Evolutionary conservation across 2,113 vertebrate species (phyloP).

Genomic region (Narcine bancroftii): DNA sequence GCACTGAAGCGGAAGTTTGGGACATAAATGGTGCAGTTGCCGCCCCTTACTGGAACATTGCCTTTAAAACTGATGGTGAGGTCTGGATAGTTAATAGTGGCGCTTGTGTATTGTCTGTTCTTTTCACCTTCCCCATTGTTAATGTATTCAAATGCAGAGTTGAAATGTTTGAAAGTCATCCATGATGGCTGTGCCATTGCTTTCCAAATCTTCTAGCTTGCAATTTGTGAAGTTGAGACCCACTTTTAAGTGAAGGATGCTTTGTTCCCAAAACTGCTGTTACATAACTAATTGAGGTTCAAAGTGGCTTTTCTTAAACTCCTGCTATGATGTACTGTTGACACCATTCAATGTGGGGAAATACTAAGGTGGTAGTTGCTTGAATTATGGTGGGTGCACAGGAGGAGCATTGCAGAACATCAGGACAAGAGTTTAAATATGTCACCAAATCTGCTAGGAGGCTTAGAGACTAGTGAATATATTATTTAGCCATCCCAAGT

Average conservation of each 20-base stretch:
- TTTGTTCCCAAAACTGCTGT: slow-evolving; percentile 11
- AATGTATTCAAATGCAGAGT: neutral
- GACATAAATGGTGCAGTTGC: neutral
- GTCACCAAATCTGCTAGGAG: neutral
- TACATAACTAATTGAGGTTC: slow-evolving; percentile 12
- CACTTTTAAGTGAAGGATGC: slow-evolving; percentile 29
- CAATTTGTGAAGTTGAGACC: slow-evolving; percentile 20
- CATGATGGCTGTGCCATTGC: neutral
- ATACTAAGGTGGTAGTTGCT: neutral
- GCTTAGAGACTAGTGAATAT: neutral
- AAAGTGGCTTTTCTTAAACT: neutral
- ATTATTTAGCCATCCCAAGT: neutral
- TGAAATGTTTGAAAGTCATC: neutral
- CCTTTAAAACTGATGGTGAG: slow-evolving; percentile 15
- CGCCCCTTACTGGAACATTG: neutral
- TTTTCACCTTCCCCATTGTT: neutral
- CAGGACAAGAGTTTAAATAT: slow-evolving; percentile 5
- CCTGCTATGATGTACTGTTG: neutral
- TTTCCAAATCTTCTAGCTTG: neutral
- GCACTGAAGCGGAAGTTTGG: slow-evolving; percentile 1
- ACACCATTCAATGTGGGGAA: neutral
- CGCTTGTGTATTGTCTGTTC: neutral
- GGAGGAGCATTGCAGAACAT: neutral
- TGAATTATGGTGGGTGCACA: neutral
- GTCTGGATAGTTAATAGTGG: neutral